Percentiles rank a stretch among this genome's conserved stretches.
These are phyloP conservation scores for Takifugu rubripes DNA, from an alignment of 2,797 vertebrate genomes.

Conservation along the genomic window DNA sequence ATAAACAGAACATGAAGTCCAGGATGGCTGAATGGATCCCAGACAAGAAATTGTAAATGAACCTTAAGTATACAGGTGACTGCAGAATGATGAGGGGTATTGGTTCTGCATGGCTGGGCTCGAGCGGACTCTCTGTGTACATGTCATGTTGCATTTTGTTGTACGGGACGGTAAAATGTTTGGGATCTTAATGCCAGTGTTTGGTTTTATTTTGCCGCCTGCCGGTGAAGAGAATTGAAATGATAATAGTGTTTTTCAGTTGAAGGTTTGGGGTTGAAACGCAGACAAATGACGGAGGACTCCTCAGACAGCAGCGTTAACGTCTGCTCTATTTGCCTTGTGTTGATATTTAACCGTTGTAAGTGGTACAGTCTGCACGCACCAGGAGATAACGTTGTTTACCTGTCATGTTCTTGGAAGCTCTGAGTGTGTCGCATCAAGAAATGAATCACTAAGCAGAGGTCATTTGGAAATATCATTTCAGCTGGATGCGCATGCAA, in stretches of 20 bases:
- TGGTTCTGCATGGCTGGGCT: conserved; percentile 55
- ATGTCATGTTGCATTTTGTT: conserved; percentile 45
- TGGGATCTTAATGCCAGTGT: conserved; percentile 11
- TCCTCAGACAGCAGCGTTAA: not conserved
- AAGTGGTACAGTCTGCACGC: conserved; percentile 14
- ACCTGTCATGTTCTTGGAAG: conserved; percentile 27
- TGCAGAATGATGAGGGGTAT: conserved; percentile 61
- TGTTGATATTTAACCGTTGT: conserved; percentile 22
- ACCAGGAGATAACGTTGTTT: conserved; percentile 31
- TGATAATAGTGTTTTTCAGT: no score
- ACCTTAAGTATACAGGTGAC: conserved; percentile 72
- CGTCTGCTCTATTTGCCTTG: conserved; percentile 9
- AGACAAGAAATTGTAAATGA: conserved; percentile 76
- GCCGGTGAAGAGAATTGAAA: not conserved
- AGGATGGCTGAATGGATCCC: conserved; percentile 64
- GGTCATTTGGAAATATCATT: conserved; percentile 52
- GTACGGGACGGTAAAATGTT: conserved; percentile 5
- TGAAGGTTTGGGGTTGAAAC: no score
- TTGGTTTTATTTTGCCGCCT: not conserved
- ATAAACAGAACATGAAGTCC: conserved; percentile 74
- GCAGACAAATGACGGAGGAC: not conserved
- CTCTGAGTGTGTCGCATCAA: conserved; percentile 38
- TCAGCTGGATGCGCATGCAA: conserved; percentile 41
- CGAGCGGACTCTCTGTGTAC: conserved; percentile 39
- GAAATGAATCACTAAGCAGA: conserved; percentile 42